Evolutionary conservation across 2,113 vertebrate genomes (phyloP), one percentile per base, ranked within the genome.

Genomic region (Phalacrocorax carbo): DNA sequence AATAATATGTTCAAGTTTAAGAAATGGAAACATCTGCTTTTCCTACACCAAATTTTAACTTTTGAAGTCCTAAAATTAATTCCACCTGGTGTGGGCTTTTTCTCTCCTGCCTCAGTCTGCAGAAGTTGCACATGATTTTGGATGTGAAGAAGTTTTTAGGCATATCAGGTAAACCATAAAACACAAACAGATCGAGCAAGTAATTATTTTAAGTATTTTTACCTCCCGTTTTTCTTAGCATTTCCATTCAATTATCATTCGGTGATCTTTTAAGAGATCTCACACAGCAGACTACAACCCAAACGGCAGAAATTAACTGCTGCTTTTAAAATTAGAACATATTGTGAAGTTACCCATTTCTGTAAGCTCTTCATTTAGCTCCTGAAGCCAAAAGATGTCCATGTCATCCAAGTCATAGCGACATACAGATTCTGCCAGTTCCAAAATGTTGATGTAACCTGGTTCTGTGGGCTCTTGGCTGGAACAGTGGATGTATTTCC

Each of bases 331-430:
- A 73, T 46, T 6, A 79, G 79, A 79, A 82, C 0, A 5, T 62
- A 70, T 72, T 86, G 81, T 75, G 80, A 85, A 69, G 81, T 97
- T 97, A 99, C 99, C 99, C 99, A 99, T 99, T 90, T 98, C 97
- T 40, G 95, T 89, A 29, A 99, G 99, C 88, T 99, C 98, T 42
- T 94, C 97, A 97, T 99, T 99, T 91, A 99, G 98, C 27, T 98
- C 88, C 54, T 98, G 98, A 62, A 99, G 99, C 99, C 99, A 99
- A 95, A 98, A 98, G 36, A 99, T 98, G 95, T 99, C 99, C 98
- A 99, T 98, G 85, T 99, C 99, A 71, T 99, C 99, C 97, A 99
- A 98, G 87, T 99, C 99, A 84, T 99, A 99, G 91, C 99, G 99
- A 96, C 99, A 99, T 98, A 99, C 97, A 94, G 98, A 98, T 96